These are phyloP conservation scores for Zaprionus gabonicus DNA, from an alignment of 1,140 invertebrate genomes.

Conservation along the genomic window DNA sequence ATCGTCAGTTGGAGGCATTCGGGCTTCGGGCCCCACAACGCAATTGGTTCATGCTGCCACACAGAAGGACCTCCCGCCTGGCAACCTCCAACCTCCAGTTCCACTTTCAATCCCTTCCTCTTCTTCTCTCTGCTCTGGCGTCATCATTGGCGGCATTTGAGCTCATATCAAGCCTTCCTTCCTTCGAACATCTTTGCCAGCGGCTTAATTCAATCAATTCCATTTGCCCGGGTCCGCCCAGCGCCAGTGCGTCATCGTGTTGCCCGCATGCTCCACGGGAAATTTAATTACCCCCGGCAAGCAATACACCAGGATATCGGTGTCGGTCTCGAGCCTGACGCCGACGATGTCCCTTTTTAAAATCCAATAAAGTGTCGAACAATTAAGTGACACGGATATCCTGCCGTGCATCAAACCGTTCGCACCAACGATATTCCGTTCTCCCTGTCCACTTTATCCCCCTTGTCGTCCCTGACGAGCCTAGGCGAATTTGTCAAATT, in stretches of 20 bases:
- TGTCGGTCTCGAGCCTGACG: not conserved
- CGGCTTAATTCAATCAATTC: constrained; percentile 75
- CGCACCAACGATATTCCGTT: not conserved
- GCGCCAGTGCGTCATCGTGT: constrained; percentile 62
- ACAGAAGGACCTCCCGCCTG: constrained; percentile 59
- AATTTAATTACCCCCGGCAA: constrained; percentile 70
- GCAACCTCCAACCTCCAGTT: not conserved
- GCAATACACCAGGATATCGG: constrained; percentile 25
- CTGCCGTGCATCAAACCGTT: constrained; percentile 52
- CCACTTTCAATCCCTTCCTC: constrained; percentile 1
- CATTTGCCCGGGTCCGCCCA: constrained; percentile 38
- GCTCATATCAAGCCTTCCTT: constrained; percentile 36
- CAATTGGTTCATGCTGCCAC: constrained; percentile 44
- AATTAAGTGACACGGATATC: constrained; percentile 79
- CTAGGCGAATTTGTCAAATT: constrained; percentile 24
- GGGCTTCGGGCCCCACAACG: constrained; percentile 42
- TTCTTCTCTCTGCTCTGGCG: constrained; percentile 6
- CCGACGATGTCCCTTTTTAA: constrained; percentile 66
- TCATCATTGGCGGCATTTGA: constrained; percentile 75
- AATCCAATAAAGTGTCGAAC: constrained; percentile 80
- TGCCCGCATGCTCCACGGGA: constrained; percentile 72
- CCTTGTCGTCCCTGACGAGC: not conserved
- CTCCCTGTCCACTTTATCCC: not conserved
- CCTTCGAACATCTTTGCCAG: constrained; percentile 9
- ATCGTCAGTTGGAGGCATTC: constrained; percentile 55